Evolutionary conservation across 2,113 vertebrate genomes (phyloP), one percentile per base, ranked within the genome.

Genomic region (Esox niger): DNA sequence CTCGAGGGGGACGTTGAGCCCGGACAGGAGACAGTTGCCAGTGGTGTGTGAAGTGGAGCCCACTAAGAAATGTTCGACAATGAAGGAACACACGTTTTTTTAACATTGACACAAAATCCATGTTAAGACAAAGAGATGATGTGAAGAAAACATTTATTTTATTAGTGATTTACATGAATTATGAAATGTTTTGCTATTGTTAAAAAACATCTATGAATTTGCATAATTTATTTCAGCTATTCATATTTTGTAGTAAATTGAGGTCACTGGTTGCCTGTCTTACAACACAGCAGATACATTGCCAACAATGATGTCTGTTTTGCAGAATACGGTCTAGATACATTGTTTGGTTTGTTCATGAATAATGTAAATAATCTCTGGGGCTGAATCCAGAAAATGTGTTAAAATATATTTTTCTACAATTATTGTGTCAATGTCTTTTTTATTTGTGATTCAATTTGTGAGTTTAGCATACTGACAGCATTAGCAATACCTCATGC

Each of bases 381-480:
- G 27, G 55, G 56, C 29, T 32, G n/a, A 68, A 70, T 59, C 23
- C 25, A 74, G 25, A 72, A 69, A 38, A 57, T 66, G 62, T 80
- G 20, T 66, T 86, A 87, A 86, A 90, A 89, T 84, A 85, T 90
- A 88, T 89, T 88, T 89, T 90, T 88, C 2, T 90, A 88, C 73
- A 69, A 46, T 5, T 74, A 60, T 17, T 0, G 27, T 38, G 70
- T 20, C 27, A n/a, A 25, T n/a, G 17, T 49, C 62, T 15, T 26
- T 65, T n/a, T n/a, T n/a, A 46, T 59, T 61, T 17, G 13, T 20
- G 31, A 23, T 15, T 25, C 26, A 9, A 20, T 23, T 66, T 29
- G 4, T 3, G 29, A 30, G 27, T 31, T 29, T 20, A 59, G 27
- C 29, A 31, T 27, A 30, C 1, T n/a, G 20, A 5, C 6, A 20